Percentiles rank a stretch among this genome's conserved stretches.
Conservation (phyloP, 2,888 invertebrate species). For the Portevinia maculata region DNA sequence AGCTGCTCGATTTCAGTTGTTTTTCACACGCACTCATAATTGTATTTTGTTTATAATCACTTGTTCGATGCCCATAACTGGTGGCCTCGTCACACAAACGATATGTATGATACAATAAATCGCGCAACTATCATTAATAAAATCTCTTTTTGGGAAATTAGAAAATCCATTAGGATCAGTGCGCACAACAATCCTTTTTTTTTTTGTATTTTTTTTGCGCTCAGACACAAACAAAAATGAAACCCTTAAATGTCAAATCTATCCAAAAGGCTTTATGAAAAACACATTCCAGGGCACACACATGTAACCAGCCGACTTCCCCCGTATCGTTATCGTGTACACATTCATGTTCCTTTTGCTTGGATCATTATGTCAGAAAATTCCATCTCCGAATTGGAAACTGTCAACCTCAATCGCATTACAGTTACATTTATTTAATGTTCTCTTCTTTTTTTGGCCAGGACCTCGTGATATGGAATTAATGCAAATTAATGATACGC, state of each 20-base stretch:
- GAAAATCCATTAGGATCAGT: slow-evolving; percentile 67
- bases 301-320: slow-evolving; percentile 3
- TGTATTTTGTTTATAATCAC: too few relatives aligned
- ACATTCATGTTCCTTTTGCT: slow-evolving; percentile 37
- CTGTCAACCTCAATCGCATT: slow-evolving; percentile 74
- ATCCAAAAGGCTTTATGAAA: slow-evolving; percentile 36
- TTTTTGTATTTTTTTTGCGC: slow-evolving; percentile 64
- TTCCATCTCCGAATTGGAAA: slow-evolving; percentile 71
- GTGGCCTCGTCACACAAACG: not conserved
- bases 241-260: slow-evolving; percentile 65
- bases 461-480: slow-evolving; percentile 81
- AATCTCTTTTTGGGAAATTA: slow-evolving; percentile 58
- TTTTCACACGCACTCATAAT: too few relatives aligned
- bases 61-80: too few relatives aligned
- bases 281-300: slow-evolving; percentile 47
- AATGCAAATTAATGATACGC: slow-evolving; percentile 82
- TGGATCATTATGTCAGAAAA: slow-evolving; percentile 72
- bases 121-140: slow-evolving; percentile 69
- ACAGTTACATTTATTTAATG: slow-evolving; percentile 71
- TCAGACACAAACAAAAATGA: slow-evolving; percentile 47
- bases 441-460: slow-evolving; percentile 55
- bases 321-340: slow-evolving; percentile 25
- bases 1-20: too few relatives aligned
- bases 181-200: slow-evolving; percentile 79
- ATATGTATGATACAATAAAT: slow-evolving; percentile 42